Evolutionary conservation across 1,140 invertebrate species (phyloP).

Genomic region (Hylyphantes graminicola): DNA sequence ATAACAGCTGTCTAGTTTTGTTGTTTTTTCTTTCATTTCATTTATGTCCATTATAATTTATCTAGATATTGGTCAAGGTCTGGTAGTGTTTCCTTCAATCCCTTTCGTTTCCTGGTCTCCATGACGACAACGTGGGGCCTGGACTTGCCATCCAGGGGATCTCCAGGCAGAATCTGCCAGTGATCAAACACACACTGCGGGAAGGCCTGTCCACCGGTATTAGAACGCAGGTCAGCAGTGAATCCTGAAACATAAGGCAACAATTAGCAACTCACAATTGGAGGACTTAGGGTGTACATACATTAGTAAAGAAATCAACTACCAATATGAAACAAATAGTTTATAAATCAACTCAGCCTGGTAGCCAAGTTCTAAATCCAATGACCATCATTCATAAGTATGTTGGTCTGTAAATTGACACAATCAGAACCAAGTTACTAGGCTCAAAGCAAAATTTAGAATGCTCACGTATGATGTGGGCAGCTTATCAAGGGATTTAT

Average conservation of each 20-base stretch:
- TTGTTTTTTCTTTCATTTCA: slow-evolving; percentile 40
- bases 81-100: slow-evolving; percentile 96
- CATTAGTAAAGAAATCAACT: too few relatives aligned
- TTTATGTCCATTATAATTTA: slow-evolving; percentile 67
- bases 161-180: slow-evolving; percentile 97
- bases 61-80: slow-evolving; percentile 90
- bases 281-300: too few relatives aligned
- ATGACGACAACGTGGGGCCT: slow-evolving; percentile 88
- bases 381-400: too few relatives aligned
- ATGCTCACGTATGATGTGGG: too few relatives aligned
- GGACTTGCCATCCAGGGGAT: slow-evolving; percentile 83
- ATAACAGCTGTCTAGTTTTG: slow-evolving; percentile 51
- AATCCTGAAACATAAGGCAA: slow-evolving; percentile 75
- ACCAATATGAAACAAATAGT: too few relatives aligned
- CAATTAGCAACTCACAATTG: too few relatives aligned
- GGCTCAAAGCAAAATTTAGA: too few relatives aligned
- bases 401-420: too few relatives aligned
- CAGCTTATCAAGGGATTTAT: too few relatives aligned
- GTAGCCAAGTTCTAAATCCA: too few relatives aligned
- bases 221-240: slow-evolving; percentile 97
- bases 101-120: slow-evolving; percentile 98
- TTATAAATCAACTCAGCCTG: too few relatives aligned
- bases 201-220: slow-evolving; percentile 99
- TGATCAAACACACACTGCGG: slow-evolving; percentile 99
- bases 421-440: too few relatives aligned